Conservation (phyloP, 2,888 invertebrate species). For the Epinotia bilunana region DNA sequence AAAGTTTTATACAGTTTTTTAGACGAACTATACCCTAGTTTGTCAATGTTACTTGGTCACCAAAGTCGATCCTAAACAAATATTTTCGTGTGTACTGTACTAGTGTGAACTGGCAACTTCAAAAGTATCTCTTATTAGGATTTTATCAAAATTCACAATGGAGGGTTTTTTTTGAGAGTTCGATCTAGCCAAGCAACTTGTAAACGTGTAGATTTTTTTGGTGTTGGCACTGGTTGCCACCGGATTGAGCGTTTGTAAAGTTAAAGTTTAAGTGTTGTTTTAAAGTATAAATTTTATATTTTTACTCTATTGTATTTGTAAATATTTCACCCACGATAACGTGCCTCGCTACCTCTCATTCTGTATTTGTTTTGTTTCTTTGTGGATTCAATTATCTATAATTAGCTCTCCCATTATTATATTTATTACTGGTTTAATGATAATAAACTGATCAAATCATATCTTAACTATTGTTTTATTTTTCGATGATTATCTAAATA, state of each 20-base stretch:
- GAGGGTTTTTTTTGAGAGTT: neutral
- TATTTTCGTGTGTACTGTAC: neutral
- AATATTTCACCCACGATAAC: neutral
- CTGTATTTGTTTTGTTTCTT: neutral
- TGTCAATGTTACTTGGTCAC: too few species aligned
- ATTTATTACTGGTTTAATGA: neutral
- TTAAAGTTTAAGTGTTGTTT: neutral
- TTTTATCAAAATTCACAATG: neutral
- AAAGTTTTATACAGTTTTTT: too few species aligned
- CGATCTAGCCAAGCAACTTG: neutral
- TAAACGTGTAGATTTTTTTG: neutral
- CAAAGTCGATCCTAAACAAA: too few species aligned
- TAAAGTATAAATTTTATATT: neutral
- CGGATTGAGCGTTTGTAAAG: neutral
- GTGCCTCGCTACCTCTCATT: too few species aligned
- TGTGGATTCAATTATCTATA: neutral
- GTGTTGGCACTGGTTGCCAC: neutral
- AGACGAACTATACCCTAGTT: too few species aligned
- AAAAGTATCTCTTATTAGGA: neutral
- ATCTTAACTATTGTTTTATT: neutral
- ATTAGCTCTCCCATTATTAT: neutral
- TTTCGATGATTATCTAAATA: neutral
- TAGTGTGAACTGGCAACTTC: neutral
- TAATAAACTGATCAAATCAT: neutral
- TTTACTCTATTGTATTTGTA: neutral